Base-by-base conservation (phyloP, 2,113 vertebrate genomes). In the Charina bottae region DNA sequence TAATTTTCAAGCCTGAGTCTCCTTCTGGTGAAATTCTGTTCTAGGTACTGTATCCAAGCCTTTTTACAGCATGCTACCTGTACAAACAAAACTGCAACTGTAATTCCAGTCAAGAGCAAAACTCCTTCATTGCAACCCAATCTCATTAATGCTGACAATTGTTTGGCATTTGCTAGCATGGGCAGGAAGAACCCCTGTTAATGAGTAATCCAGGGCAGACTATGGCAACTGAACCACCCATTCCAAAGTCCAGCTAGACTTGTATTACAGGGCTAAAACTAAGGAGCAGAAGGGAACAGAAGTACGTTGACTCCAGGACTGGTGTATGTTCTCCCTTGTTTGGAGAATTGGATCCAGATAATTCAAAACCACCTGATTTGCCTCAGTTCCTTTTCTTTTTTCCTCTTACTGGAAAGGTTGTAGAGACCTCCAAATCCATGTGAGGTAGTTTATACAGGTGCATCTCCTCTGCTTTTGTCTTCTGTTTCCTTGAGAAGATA, bases 1-100 rank as follows among this genome's bases (percentile, higher is more conserved):
- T 91, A 56, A 89, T 92, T 88, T 42, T 89, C 85, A 91, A 93
- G 59, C 90, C 93, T 42, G 95, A 86, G 89, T 91, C 89, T 95
- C 84, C 55, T 33, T 23, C 85, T 68, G 37, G 88, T 17, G 24
- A 55, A 55, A 6, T 1, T 89, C 46, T 21, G 24, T 53, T 87
- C 13, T 4, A 11, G 94, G 92, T 92, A n/a, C n/a, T n/a, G n/a
- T n/a, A 15, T 54, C 93, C 93, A 93, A 53, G 88, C 60, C 84
- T 85, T 85, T 60, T 60, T 10, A 54, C 5, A 0, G 2, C 15
- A 59, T 92, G 62, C 85, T 87, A 0, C 49, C 2, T 55, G 53
- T 68, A 9, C 53, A 64, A 87, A 59, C 37, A 9, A 93, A 58
- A 83, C 26, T 6, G 6, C 7, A 42, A 87, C 17, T 10, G 4